phyloP scores from a whole-genome alignment of 2,888 invertebrate genomes.

The Drosophila barbarae region DNA sequence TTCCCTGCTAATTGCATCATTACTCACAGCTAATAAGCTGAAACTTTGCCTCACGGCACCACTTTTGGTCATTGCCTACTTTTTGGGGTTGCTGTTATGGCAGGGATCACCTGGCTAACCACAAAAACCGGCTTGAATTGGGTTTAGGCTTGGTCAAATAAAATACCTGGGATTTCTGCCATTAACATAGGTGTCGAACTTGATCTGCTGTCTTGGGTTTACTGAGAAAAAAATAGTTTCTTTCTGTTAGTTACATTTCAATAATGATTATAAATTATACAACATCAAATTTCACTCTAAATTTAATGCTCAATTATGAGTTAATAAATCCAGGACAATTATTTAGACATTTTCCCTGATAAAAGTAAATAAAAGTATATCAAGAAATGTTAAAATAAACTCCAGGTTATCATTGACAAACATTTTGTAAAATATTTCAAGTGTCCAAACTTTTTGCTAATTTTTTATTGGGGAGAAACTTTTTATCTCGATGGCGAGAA shows the following conservation, averaged over 20 bases:
- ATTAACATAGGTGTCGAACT: constrained; percentile 8
- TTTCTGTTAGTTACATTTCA: neutral
- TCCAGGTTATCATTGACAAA: neutral
- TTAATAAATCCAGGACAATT: neutral
- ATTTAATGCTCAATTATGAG: neutral
- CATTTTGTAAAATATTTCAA: neutral
- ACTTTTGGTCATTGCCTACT: constrained; percentile 26
- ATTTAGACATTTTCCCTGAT: neutral
- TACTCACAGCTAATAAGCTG: constrained; percentile 60
- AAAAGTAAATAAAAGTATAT: neutral
- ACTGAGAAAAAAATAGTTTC: neutral
- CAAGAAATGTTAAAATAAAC: neutral
- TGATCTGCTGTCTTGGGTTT: neutral
- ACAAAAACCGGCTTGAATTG: constrained; percentile 6
- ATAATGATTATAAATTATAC: neutral
- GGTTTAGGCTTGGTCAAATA: constrained; percentile 3
- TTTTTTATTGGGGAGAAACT: neutral
- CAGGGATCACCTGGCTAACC: constrained; percentile 25
- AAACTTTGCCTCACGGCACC: constrained; percentile 26
- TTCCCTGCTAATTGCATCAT: constrained; percentile 58
- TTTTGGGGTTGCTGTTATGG: constrained; percentile 19
- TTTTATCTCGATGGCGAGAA: neutral
- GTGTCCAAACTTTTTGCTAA: constrained; percentile 1
- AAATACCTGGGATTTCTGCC: constrained; percentile 7
- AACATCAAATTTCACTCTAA: neutral